Evolutionary conservation across 2,888 invertebrate genomes (phyloP).

Genomic region (Syrista parreyssii): DNA sequence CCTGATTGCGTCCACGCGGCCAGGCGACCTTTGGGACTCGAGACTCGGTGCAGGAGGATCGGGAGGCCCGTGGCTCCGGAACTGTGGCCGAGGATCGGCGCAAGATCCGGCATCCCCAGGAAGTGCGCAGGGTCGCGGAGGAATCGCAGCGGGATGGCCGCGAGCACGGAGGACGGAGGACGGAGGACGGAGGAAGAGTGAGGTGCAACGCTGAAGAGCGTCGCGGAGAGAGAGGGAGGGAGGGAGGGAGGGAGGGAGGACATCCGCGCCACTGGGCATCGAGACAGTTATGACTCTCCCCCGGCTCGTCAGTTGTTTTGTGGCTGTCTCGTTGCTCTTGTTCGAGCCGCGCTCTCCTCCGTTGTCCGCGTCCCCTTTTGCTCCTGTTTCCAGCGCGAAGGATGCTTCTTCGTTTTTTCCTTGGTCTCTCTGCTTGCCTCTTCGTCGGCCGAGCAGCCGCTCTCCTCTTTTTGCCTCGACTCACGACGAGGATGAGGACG

Average conservation of each 20-base stretch:
- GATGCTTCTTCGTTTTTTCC: slow-evolving; percentile 21
- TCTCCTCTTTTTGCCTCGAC: slow-evolving; percentile 21
- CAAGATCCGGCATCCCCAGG: neutral
- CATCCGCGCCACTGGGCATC: slow-evolving; percentile 58
- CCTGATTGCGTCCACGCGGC: too few relatives aligned
- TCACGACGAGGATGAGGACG: slow-evolving; percentile 16
- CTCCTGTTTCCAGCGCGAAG: slow-evolving; percentile 48
- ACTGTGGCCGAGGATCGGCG: too few relatives aligned
- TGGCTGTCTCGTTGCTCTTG: slow-evolving; percentile 33
- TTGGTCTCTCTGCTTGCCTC: slow-evolving; percentile 13
- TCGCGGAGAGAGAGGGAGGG: neutral
- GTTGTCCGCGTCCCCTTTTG: slow-evolving; percentile 31
- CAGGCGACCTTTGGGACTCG: too few relatives aligned
- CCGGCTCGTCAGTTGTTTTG: slow-evolving; percentile 56
- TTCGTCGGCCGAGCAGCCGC: slow-evolving; percentile 32
- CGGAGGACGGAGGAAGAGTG: too few relatives aligned
- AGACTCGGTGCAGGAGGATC: neutral
- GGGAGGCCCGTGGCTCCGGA: neutral
- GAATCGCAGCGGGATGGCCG: neutral
- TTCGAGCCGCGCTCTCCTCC: slow-evolving; percentile 23
- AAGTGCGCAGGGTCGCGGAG: neutral
- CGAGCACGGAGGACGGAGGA: too few relatives aligned
- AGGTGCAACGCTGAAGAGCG: neutral
- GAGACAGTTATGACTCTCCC: slow-evolving; percentile 62
- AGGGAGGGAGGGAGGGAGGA: slow-evolving; percentile 30